Base-by-base conservation (phyloP, 1,140 invertebrate species). In the Drosophila sulfurigaster region DNA sequence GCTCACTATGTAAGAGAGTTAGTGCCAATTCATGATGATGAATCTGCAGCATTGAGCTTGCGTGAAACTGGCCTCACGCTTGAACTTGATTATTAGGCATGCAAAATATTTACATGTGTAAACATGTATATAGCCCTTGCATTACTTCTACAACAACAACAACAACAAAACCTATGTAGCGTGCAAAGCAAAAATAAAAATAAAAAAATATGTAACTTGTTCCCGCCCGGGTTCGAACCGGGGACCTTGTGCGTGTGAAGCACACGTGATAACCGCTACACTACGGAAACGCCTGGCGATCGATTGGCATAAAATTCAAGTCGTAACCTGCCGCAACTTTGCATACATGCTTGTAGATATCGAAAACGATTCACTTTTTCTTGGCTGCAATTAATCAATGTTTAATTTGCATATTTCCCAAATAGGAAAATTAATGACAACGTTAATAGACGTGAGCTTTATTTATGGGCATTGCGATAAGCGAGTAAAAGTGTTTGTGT, bases 161-260 rank as follows among this genome's bases (percentile, higher is more conserved):
- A 35, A 6, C 1, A 8, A 5, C n/a, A 16, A 16, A 48, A 46
- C 15, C 7, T 46, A 46, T 16, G 46, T 48, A 20, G 28, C 45
- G 16, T 35, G 45, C 28, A 35, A 30, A 48, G 20, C 58, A 30
- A 70, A 70, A 63, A 54, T 16, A 56, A 28, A 11, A 25, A 56
- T 64, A 60, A 32, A 51, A 66, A 62, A 62, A 46, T 5, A 38
- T 3, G 28, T 7, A 10, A 30, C 0, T 48, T 94, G 94, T 93
- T 94, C 93, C 93, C 93, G 94, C 94, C 94, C 93, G 94, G 94
- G 94, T 93, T 94, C 94, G 94, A 94, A 94, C 94, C 94, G 93
- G 94, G 93, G 94, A 94, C 94, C 94, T 94, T 94, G 93, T 94
- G 94, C 94, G 94, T 94, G 94, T 94, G 93, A 94, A 94, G 94